Evolutionary conservation across 2,888 invertebrate species (phyloP), one percentile per base, ranked within the genome.

Genomic region (Dione vanillae): DNA sequence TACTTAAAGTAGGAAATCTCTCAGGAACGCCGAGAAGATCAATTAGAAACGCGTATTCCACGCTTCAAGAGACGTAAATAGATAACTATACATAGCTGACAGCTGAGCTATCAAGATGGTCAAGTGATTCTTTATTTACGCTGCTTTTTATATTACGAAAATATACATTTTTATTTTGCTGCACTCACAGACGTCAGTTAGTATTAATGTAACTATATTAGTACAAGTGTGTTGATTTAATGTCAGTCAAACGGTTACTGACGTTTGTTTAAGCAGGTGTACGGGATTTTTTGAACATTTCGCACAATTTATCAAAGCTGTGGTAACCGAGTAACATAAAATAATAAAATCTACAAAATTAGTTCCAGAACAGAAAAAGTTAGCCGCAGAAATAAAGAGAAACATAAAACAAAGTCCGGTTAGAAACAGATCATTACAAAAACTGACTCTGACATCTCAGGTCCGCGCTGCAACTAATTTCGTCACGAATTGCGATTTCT

Each of bases 401-500:
- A 37, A 49, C 19, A n/a, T 16, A 70, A 45, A 61, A 27, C n/a
- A 6, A n/a, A 27, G 58, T 67, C 67, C 70, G 45, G 41, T 14
- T 54, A 45, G 65, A 45, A 69, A 69, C 58, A 45, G 49, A 47
- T 47, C 58, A 14, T n/a, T 37, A 61, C 43, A 64, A 58, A 71
- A 67, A 62, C 12, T 14, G 6, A 43, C 41, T 52, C 64, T 49
- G 35, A 10, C 35, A 2, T n/a, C 35, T n/a, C 49, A n/a, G n/a
- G n/a, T 49, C 43, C 49, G 66, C 65, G 65, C 66, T 77, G 65
- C 67, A 61, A 56, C 79, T 51, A 78, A 78, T 76, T 69, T 74
- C 78, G 81, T 74, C 78, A 81, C 83, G 75, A 86, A 85, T 85
- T 76, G 81, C 80, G 69, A 87, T 88, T 83, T 87, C 81, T 79